A percentile compares a stretch with the other conserved stretches of the same genome.
These are phyloP conservation scores for Drosophila leontia DNA, from an alignment of 1,140 invertebrate species.

Conservation along the genomic window DNA sequence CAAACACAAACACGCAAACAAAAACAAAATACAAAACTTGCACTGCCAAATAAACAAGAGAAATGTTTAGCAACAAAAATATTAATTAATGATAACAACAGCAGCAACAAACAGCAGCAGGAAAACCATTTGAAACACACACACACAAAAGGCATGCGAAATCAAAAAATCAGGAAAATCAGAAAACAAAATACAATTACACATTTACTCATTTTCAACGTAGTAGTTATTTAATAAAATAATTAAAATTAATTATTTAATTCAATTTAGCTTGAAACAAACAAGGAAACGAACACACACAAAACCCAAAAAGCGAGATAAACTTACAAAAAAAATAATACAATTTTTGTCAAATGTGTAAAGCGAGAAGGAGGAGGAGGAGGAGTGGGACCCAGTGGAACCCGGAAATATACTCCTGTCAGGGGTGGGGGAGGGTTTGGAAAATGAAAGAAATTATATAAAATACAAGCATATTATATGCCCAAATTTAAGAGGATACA, in stretches of 20 bases:
- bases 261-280: conserved; percentile 64
- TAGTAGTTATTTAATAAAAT: conserved; percentile 69
- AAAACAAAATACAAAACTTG: conserved; percentile 58
- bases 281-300: conserved; percentile 20
- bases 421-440: neutral
- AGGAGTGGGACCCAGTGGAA: conserved; percentile 19
- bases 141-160: conserved; percentile 34
- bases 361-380: neutral
- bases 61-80: conserved; percentile 43
- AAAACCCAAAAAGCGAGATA: conserved; percentile 23
- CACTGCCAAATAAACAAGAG: conserved; percentile 69
- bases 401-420: neutral
- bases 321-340: conserved; percentile 19
- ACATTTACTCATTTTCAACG: conserved; percentile 47
- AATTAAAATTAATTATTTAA: conserved; percentile 67
- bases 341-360: conserved; percentile 14
- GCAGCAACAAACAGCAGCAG: conserved; percentile 13
- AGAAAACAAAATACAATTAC: conserved; percentile 15
- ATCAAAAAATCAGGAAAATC: conserved; percentile 41
- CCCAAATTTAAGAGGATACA: conserved; percentile 31
- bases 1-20: conserved; percentile 6
- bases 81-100: conserved; percentile 32
- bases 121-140: conserved; percentile 23
- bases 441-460: conserved; percentile 69
- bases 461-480: conserved; percentile 60